A percentile compares a stretch with the other conserved stretches of the same genome.
phyloP scores from a whole-genome alignment of 2,113 vertebrate genomes.

The Paradoxurus hermaphroditus region DNA sequence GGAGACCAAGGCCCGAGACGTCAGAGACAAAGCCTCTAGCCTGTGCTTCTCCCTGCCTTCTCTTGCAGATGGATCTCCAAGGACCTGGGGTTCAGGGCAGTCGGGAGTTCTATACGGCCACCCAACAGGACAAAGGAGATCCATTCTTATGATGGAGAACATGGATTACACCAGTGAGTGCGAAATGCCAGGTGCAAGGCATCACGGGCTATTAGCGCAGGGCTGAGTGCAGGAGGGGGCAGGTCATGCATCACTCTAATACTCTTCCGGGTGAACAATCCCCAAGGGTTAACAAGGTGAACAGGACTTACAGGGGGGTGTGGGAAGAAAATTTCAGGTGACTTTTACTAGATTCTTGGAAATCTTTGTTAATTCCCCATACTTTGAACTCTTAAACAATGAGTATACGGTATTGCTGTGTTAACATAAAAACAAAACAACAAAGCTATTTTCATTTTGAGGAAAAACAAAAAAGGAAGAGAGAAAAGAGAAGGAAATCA shows the following conservation, averaged over 20 bases:
- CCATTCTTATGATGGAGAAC: not conserved
- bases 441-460: conserved; percentile 22
- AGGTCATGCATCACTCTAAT: rapidly evolving
- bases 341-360: not conserved
- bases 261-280: not conserved
- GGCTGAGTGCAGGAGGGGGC: not conserved
- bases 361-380: not conserved
- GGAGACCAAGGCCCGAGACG: not conserved
- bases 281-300: not conserved
- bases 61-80: not conserved
- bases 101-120: not conserved
- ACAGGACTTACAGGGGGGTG: not conserved
- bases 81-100: not conserved
- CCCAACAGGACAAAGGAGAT: not conserved
- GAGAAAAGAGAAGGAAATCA: conserved; percentile 13
- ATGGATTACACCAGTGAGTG: not conserved
- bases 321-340: not conserved
- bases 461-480: conserved; percentile 20
- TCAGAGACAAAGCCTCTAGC: not conserved
- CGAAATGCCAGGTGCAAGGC: not conserved
- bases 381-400: not conserved
- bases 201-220: rapidly evolving
- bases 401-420: not conserved
- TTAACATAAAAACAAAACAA: not conserved
- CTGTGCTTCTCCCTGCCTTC: not conserved